A percentile compares a stretch with the other conserved stretches of the same genome.
These are phyloP conservation scores for Diuraphis noxia DNA, from an alignment of 1,140 invertebrate species.

Conservation along the genomic window DNA sequence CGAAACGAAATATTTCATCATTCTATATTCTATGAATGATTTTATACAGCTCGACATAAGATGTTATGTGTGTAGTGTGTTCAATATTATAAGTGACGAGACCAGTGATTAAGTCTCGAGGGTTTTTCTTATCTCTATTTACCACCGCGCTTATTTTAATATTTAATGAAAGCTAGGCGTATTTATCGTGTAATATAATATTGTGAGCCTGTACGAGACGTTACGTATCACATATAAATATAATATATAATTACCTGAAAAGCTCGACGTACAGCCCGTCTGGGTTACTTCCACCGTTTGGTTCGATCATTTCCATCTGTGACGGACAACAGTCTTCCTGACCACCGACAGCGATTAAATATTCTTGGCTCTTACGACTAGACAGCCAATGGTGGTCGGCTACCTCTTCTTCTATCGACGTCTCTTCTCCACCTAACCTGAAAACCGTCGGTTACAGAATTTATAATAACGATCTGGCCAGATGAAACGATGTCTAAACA, in stretches of 20 bases:
- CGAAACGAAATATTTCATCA: background rate
- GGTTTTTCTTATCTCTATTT: background rate
- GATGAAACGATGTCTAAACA: background rate
- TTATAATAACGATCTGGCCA: background rate
- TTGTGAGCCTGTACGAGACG: constrained; percentile 57
- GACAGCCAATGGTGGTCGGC: constrained; percentile 55
- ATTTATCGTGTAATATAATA: background rate
- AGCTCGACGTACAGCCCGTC: constrained; percentile 74
- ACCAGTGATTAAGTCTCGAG: background rate
- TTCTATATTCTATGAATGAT: background rate
- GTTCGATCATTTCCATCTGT: constrained; percentile 75
- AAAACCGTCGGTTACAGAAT: background rate
- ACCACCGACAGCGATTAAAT: constrained; percentile 59
- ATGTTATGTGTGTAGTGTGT: background rate
- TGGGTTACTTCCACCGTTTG: constrained; percentile 74
- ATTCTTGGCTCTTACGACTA: constrained; percentile 63
- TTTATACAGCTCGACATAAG: background rate
- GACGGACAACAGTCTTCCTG: constrained; percentile 79
- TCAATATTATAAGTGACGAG: background rate
- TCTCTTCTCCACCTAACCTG: constrained; percentile 29
- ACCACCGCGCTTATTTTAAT: background rate
- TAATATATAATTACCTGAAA: constrained; percentile 63
- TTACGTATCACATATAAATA: constrained; percentile 62
- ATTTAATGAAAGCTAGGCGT: background rate
- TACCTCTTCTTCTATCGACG: constrained; percentile 19